Evolutionary conservation across 2,113 vertebrate genomes (phyloP), one percentile per base, ranked within the genome.

Genomic region (Semnopithecus entellus): DNA sequence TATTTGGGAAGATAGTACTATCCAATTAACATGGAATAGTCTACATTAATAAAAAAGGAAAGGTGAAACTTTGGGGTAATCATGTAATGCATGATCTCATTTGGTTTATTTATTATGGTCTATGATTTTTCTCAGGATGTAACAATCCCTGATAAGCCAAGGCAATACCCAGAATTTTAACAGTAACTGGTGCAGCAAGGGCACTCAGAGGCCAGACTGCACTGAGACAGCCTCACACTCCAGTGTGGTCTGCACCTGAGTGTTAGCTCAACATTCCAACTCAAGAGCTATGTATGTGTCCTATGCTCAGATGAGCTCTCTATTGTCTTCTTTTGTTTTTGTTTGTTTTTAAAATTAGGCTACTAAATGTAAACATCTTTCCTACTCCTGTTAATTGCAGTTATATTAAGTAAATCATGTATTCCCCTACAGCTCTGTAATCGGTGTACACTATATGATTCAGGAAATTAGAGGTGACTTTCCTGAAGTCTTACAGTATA

Each of bases 161-260:
- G 27, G 27, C 68, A 10, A 30, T 32, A 86, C 40, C 1, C 30
- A 18, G 43, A 66, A 57, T 66, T 66, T 92, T 61, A n/a, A 17
- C 52, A 76, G 32, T 11, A 76, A 13, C 2, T 20, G 32, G 18
- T 30, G 0, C 18, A 78, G 70, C 22, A n/a, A 66, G 5, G 22
- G 8, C 22, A 8, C 64, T 16, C 66, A 84, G 25, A 59, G n/a
- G 79, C 45, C 18, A 22, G 17, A 70, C 8, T 89, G 57, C 45
- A 20, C 20, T 82, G 38, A 12, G 79, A 13, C 9, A 30, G 0
- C 6, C 16, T 3, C 17, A 0, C 3, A 23, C 27, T 20, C 1
- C 35, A n/a, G 2, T 55, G 16, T 55, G 23, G 23, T 57, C 4
- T 17, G 22, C 85, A 57, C 0, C 25, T 73, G 4, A 4, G 23